Evolutionary conservation across 2,888 invertebrate genomes (phyloP).

Genomic region (Tryphoninae sp.): DNA sequence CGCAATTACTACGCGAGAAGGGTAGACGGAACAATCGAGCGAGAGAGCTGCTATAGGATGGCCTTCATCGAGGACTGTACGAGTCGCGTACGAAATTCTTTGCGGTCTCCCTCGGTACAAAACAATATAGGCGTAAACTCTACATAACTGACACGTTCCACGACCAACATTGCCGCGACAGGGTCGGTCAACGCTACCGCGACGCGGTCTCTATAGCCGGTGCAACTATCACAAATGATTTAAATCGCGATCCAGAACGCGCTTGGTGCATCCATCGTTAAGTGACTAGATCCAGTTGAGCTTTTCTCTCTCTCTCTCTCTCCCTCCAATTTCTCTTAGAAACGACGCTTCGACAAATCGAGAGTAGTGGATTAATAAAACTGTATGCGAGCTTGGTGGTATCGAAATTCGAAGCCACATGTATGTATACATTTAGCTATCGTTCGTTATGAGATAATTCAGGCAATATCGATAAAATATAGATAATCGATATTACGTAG

Average conservation of each 20-base stretch:
- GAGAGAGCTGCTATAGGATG: conserved; percentile 3
- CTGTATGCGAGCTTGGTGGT: neutral
- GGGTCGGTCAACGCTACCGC: conserved; percentile 41
- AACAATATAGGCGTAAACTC: too few species aligned
- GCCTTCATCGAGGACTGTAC: conserved; percentile 17
- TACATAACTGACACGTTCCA: too few species aligned
- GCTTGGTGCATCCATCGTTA: conserved; percentile 39
- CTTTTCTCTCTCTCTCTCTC: neutral
- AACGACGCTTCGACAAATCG: neutral
- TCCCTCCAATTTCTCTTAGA: too few species aligned
- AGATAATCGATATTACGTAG: neutral
- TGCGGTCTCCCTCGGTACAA: neutral
- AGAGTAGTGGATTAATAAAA: neutral
- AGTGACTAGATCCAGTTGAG: conserved; percentile 44
- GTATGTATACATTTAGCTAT: neutral
- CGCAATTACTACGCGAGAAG: conserved; percentile 28
- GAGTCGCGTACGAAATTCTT: conserved; percentile 32
- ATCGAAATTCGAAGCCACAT: neutral
- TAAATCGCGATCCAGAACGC: conserved; percentile 35
- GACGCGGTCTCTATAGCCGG: neutral
- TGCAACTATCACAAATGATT: conserved; percentile 2
- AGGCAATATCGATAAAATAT: neutral
- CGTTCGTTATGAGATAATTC: neutral
- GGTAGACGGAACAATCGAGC: conserved; percentile 36
- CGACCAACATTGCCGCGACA: neutral